A percentile compares a stretch with the other conserved stretches of the same genome.
Conservation (phyloP, 2,113 vertebrate genomes). For the Psophia crepitans region DNA sequence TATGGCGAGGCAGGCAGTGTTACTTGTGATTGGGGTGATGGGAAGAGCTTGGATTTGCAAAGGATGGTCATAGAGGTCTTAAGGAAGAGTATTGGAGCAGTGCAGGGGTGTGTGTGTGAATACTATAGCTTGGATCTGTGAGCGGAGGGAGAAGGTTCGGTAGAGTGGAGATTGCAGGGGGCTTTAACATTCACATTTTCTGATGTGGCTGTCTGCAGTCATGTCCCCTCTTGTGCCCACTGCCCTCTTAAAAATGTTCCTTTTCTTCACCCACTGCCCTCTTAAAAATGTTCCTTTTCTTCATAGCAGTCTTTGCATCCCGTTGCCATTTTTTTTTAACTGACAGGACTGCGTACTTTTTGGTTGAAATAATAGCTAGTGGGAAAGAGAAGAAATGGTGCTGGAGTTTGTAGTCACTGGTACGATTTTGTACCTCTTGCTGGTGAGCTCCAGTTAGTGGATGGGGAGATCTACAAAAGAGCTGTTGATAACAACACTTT, state of each 20-base stretch:
- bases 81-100: neutral
- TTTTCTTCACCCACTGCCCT: too few relatives aligned
- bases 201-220: neutral
- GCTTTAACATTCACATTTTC: neutral
- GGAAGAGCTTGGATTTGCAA: neutral
- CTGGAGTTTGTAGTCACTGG: neutral
- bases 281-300: neutral
- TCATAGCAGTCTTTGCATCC: neutral
- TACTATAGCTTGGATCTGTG: neutral
- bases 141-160: neutral
- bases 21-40: neutral
- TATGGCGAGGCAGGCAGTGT: neutral
- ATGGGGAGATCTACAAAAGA: neutral
- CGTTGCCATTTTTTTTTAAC: neutral
- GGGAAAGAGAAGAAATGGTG: neutral
- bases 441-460: neutral
- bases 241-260: neutral
- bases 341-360: neutral
- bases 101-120: neutral
- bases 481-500: neutral
- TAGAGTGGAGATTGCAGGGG: neutral
- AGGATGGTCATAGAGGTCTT: neutral
- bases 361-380: neutral
- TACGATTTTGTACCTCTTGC: neutral
- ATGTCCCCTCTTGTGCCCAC: rapidly evolving